Conservation (phyloP, 2,888 invertebrate species). For the Hirudinaria manillensis region DNA sequence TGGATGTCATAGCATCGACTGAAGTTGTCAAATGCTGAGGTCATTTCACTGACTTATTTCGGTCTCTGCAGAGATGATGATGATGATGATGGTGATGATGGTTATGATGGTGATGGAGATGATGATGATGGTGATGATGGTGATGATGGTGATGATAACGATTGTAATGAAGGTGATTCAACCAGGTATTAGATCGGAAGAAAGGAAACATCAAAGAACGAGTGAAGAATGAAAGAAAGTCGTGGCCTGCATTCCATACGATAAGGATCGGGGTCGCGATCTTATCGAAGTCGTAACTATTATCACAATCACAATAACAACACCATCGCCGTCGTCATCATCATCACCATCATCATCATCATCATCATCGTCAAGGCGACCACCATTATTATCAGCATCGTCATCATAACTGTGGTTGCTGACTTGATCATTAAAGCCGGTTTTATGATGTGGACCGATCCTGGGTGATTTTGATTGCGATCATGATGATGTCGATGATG, state of each 20-base stretch:
- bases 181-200: too few species aligned
- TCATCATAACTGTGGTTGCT: neutral
- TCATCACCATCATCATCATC: slow-evolving; percentile 4
- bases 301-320: neutral
- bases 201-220: too few species aligned
- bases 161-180: slow-evolving; percentile 14
- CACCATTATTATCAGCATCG: slow-evolving; percentile 10
- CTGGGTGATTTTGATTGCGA: neutral
- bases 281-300: neutral
- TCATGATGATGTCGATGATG: slow-evolving; percentile 25
- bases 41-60: too few species aligned
- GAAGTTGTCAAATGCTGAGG: too few species aligned
- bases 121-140: slow-evolving; percentile 15
- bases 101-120: slow-evolving; percentile 20
- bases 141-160: neutral
- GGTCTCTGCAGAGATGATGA: neutral
- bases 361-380: neutral
- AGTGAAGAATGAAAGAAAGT: too few species aligned
- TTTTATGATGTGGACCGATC: too few species aligned
- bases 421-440: neutral
- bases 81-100: neutral
- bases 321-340: slow-evolving; percentile 19
- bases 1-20: too few species aligned
- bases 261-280: too few species aligned
- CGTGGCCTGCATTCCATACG: too few species aligned